These are phyloP conservation scores for Carcinoscorpius rotundicauda DNA, from an alignment of 1,140 invertebrate species.

Conservation along the genomic window DNA sequence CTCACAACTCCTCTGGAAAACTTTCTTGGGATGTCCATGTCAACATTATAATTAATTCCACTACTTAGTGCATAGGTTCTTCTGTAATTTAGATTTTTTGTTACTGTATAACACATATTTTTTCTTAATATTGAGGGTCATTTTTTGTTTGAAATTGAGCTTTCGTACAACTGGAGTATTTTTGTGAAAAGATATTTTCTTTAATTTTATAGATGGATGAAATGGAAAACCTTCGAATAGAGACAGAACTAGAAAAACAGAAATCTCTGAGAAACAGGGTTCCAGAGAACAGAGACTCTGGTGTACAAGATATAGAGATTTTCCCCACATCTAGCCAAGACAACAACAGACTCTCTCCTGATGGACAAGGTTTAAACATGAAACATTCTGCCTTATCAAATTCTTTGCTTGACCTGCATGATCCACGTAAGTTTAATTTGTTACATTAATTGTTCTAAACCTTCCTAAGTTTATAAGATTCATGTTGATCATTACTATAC, in stretches of 20 bases:
- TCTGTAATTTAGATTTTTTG: no score
- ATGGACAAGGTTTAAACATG: slow-evolving; percentile 28
- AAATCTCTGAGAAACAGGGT: slow-evolving; percentile 5
- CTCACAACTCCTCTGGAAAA: no score
- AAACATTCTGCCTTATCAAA: slow-evolving; percentile 79
- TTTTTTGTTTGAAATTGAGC: no score
- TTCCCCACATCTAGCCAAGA: not conserved
- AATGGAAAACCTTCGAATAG: slow-evolving; percentile 77
- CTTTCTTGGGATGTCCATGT: no score
- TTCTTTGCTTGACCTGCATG: slow-evolving; percentile 83
- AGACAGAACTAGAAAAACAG: slow-evolving; percentile 36
- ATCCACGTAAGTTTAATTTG: slow-evolving; percentile 56
- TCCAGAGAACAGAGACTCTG: not conserved
- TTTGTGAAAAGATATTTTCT: not conserved
- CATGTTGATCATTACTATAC: no score
- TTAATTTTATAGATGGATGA: slow-evolving; percentile 56
- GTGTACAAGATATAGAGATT: not conserved
- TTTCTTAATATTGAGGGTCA: no score
- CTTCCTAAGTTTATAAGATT: no score
- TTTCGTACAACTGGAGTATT: no score
- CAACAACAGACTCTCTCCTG: not conserved
- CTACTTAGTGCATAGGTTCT: no score
- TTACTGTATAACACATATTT: no score
- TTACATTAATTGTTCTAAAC: no score
- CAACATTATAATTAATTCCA: no score